Conservation (phyloP, 2,888 invertebrate species). For the Oegoconia quadripuncta region DNA sequence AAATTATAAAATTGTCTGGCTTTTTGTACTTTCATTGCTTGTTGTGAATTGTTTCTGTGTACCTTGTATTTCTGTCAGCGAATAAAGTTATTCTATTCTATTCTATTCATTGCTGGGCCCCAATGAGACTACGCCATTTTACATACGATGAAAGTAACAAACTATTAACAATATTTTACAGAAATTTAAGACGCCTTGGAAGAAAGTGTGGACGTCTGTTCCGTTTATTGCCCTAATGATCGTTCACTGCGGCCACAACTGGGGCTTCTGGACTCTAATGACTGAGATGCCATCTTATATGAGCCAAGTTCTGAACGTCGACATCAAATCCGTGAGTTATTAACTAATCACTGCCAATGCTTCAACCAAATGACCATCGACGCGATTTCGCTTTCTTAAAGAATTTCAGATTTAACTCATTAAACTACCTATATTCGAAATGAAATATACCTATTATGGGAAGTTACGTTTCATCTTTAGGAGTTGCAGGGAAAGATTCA, state of each 20-base stretch:
- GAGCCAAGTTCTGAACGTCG: conserved; percentile 70
- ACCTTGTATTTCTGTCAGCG: too few species aligned
- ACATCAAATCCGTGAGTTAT: conserved; percentile 71
- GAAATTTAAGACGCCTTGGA: conserved; percentile 74
- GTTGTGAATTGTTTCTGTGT: too few species aligned
- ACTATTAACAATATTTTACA: conserved; percentile 10
- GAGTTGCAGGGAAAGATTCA: too few species aligned
- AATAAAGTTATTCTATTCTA: too few species aligned
- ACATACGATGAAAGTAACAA: neutral
- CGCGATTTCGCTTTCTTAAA: neutral
- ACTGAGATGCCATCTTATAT: conserved; percentile 83
- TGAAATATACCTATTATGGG: too few species aligned
- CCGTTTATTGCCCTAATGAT: conserved; percentile 75
- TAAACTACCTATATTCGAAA: too few species aligned
- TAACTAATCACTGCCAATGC: neutral
- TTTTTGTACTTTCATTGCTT: too few species aligned
- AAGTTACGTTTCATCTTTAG: too few species aligned
- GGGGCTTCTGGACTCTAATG: conserved; percentile 83
- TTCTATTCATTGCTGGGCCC: too few species aligned
- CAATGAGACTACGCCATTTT: neutral
- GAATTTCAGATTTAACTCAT: neutral
- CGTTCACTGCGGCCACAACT: conserved; percentile 80
- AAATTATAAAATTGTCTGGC: too few species aligned
- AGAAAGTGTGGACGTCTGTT: conserved; percentile 72
- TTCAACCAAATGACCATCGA: neutral